phyloP scores from a whole-genome alignment of 2,113 vertebrate genomes.

The Cettia cetti region DNA sequence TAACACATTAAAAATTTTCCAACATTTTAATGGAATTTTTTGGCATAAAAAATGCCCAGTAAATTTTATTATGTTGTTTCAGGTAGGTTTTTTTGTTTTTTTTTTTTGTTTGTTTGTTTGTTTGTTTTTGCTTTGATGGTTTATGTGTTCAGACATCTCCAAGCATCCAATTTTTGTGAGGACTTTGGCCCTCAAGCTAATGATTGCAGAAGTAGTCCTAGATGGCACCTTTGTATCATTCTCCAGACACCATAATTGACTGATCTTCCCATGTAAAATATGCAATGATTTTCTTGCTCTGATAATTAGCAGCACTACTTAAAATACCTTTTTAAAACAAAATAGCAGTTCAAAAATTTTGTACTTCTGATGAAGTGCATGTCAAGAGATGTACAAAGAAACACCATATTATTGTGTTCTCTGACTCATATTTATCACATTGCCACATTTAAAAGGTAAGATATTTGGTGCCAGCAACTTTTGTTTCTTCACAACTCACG shows the following conservation, averaged over 20 bases:
- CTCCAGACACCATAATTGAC: not conserved
- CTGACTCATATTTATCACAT: conserved; percentile 29
- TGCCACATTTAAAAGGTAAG: conserved; percentile 2
- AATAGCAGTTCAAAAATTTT: not conserved
- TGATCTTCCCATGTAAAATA: not conserved
- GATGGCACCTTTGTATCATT: not conserved
- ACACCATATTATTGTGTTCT: not conserved
- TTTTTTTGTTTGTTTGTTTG: too few relatives aligned
- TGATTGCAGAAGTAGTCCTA: not conserved
- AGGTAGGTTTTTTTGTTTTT: not conserved
- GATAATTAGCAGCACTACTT: not conserved
- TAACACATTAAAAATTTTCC: not conserved
- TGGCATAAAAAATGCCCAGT: not conserved
- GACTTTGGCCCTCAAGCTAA: not conserved
- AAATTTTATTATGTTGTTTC: not conserved
- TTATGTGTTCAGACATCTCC: not conserved
- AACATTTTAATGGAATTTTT: not conserved
- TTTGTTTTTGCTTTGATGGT: not conserved
- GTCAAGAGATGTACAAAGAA: not conserved
- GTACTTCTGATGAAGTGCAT: not conserved
- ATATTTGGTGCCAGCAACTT: not conserved
- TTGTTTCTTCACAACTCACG: not conserved
- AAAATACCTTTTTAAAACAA: not conserved
- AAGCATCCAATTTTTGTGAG: not conserved
- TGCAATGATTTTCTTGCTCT: not conserved